Evolutionary conservation across 2,888 invertebrate genomes (phyloP), one percentile per base, ranked within the genome.

Genomic region (Megaustenia siamemsis): DNA sequence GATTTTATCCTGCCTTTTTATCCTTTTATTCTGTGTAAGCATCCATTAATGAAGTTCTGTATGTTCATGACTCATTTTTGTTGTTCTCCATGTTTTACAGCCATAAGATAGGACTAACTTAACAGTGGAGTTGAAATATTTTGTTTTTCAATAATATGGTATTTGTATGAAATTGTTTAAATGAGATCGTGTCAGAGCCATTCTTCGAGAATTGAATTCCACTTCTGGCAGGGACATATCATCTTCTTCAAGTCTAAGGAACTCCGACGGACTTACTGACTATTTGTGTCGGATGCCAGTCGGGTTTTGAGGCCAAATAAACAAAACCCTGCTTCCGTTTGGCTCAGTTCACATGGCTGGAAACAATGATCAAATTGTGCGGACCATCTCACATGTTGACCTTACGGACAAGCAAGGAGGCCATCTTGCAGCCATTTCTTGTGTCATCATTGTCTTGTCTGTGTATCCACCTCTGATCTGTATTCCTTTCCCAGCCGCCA

Each of bases 301-400:
- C 79, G 45, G 66, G 43, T 63, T 79, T 79, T n/a, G 63, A 28
- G 45, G 40, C 79, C 79, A 79, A 79, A 79, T 21, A 66, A 28
- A 79, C 79, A 28, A n/a, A 12, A 49, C 24, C 43, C 38, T 45
- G 28, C 38, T 77, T 79, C 79, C 45, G 63, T 66, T 66, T 32
- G 43, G 66, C 32, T 45, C 66, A 28, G 66, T 45, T 79, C 66
- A 79, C 66, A 66, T 79, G 79, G 45, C 28, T 10, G 5, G 32
- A 45, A 79, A 79, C 79, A 79, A 79, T 66, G 79, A 40, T 15
- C 66, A 45, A 21, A 40, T 63, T 79, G 79, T 79, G 35, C 28
- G 10, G 1, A 66, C 35, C 2, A 40, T 24, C 4, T n/a, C 38
- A 8, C 32, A 18, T 77, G n/a, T 77, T 77, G 77, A 56, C 77